phyloP scores from a whole-genome alignment of 2,888 invertebrate genomes.

The Acanthococcus lagerstroemiae region DNA sequence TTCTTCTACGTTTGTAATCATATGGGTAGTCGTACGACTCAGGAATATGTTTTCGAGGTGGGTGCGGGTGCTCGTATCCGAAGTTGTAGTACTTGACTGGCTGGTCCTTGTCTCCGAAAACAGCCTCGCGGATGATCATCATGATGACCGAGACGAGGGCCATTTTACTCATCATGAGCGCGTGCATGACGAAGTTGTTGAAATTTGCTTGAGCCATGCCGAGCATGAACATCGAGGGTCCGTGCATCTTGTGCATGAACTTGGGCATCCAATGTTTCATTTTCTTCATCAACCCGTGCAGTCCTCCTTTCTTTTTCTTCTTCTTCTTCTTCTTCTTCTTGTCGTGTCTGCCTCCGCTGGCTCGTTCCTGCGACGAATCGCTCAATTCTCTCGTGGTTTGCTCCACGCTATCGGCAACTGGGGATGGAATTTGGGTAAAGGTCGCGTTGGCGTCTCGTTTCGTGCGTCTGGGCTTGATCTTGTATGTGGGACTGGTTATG shows the following conservation, averaged over 20 bases:
- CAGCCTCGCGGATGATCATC: conserved; percentile 23
- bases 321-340: conserved; percentile 6
- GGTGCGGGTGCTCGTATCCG: conserved; percentile 21
- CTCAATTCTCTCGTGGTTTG: not conserved
- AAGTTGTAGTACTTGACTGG: conserved; percentile 28
- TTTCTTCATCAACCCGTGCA: not conserved
- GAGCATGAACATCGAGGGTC: conserved; percentile 21
- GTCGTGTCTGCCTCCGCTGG: not conserved
- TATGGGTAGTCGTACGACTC: not conserved
- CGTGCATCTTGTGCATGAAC: conserved; percentile 13
- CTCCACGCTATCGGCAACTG: not conserved
- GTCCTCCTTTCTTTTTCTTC: not conserved
- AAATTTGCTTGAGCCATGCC: conserved; percentile 28
- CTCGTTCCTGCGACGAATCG: not conserved
- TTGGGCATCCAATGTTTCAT: conserved; percentile 11
- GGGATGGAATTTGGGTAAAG: not conserved
- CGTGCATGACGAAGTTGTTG: conserved; percentile 28
- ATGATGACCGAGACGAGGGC: conserved; percentile 19
- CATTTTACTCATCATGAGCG: conserved; percentile 31
- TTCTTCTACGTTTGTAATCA: conserved; percentile 9
- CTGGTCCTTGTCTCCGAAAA: conserved; percentile 26
- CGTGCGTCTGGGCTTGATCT: not conserved
- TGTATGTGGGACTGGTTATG: not conserved
- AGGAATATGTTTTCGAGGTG: not conserved
- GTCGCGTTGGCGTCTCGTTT: not conserved